phyloP scores from a whole-genome alignment of 1,140 invertebrate genomes.

The Delia radicum region DNA sequence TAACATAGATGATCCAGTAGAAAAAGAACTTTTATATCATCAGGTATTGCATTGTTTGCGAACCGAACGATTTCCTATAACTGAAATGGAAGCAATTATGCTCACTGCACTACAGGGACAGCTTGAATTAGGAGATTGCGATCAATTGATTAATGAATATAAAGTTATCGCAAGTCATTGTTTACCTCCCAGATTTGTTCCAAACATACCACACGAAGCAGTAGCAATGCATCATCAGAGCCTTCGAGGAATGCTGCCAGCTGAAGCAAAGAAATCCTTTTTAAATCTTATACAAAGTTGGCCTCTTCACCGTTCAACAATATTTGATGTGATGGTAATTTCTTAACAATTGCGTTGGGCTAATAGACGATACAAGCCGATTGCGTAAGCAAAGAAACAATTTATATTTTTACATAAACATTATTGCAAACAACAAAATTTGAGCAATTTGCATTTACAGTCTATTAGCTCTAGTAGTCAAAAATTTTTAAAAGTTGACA shows the following conservation, averaged over 20 bases:
- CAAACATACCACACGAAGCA: slow-evolving; percentile 72
- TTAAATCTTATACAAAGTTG: slow-evolving; percentile 92
- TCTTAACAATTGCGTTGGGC: no score
- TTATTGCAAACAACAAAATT: no score
- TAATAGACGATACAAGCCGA: no score
- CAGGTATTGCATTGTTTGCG: slow-evolving; percentile 88
- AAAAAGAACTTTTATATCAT: slow-evolving; percentile 95
- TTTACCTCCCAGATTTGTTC: slow-evolving; percentile 76
- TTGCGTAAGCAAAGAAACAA: no score
- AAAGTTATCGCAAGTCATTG: slow-evolving; percentile 75
- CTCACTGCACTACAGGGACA: slow-evolving; percentile 91
- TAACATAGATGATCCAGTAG: slow-evolving; percentile 82
- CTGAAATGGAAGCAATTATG: slow-evolving; percentile 92
- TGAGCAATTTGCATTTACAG: no score
- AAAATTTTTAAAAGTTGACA: no score
- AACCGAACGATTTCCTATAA: slow-evolving; percentile 87
- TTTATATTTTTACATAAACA: no score
- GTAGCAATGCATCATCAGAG: slow-evolving; percentile 86
- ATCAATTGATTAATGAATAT: slow-evolving; percentile 67
- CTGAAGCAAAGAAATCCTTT: slow-evolving; percentile 88
- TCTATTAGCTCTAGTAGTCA: no score
- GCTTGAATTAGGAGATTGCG: slow-evolving; percentile 84
- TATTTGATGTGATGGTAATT: slow-evolving; percentile 85
- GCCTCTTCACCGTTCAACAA: slow-evolving; percentile 88
- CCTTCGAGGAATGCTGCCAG: slow-evolving; percentile 78